Conservation (phyloP, 2,113 vertebrate species). For the Tichodroma muraria region DNA sequence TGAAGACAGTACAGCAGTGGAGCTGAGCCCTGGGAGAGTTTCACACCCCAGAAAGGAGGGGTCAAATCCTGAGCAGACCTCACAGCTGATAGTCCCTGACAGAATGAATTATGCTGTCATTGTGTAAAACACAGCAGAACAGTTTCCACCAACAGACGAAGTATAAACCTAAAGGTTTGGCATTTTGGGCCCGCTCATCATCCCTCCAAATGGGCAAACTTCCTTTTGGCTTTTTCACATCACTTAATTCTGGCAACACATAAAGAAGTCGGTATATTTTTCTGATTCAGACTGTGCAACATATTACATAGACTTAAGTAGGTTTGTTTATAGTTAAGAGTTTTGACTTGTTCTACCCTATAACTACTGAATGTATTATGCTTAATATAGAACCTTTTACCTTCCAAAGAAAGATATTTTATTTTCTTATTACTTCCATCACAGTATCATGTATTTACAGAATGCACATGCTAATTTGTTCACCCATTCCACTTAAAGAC, state of each 20-base stretch:
- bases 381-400: background rate
- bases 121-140: background rate
- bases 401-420: background rate
- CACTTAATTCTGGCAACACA: background rate
- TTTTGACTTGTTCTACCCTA: background rate
- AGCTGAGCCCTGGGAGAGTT: fast-evolving
- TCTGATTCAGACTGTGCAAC: background rate
- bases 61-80: background rate
- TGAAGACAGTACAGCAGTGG: fast-evolving
- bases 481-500: background rate
- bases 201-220: background rate
- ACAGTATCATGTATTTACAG: background rate
- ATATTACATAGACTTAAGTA: background rate
- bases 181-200: background rate
- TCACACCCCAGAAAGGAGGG: background rate
- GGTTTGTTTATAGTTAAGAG: background rate
- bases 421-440: background rate
- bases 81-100: background rate
- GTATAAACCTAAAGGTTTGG: background rate
- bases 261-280: background rate
- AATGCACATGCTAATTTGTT: background rate
- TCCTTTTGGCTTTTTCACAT: background rate
- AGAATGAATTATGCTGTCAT: background rate
- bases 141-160: background rate
- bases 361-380: background rate